These are phyloP conservation scores for Cyprinodon variegatus DNA, from an alignment of 2,113 vertebrate species.

Conservation along the genomic window DNA sequence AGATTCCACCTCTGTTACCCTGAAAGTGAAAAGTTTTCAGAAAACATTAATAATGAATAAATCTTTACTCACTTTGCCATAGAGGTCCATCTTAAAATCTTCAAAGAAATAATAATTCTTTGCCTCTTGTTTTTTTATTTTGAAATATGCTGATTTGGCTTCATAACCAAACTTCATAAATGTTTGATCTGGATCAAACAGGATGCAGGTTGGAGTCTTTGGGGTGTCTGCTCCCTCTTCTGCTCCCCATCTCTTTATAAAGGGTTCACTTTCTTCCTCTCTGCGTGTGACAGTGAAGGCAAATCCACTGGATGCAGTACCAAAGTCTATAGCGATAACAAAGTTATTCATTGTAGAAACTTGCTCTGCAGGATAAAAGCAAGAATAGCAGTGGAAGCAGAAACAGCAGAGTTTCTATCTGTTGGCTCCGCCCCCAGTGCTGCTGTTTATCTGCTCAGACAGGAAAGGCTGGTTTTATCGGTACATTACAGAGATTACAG, in stretches of 20 bases:
- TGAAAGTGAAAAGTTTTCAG: background rate
- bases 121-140: background rate
- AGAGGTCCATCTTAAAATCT: conserved; percentile 64
- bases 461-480: too few species aligned
- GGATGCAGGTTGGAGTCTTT: conserved; percentile 19
- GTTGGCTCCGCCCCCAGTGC: background rate
- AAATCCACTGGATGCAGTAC: conserved; percentile 25
- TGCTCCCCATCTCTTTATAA: accelerated
- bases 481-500: too few species aligned
- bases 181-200: background rate
- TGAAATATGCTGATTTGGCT: background rate
- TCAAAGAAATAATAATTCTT: background rate
- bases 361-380: background rate
- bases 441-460: too few species aligned
- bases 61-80: conserved; percentile 35
- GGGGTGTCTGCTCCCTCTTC: accelerated
- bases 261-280: accelerated
- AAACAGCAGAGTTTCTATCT: background rate
- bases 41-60: background rate
- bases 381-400: background rate
- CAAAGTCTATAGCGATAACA: conserved; percentile 22
- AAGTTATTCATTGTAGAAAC: conserved; percentile 8
- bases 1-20: too few species aligned
- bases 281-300: background rate
- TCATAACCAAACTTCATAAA: conserved; percentile 12